These are phyloP conservation scores for Leptothorax acervorum DNA, from an alignment of 2,888 invertebrate genomes.

Conservation along the genomic window DNA sequence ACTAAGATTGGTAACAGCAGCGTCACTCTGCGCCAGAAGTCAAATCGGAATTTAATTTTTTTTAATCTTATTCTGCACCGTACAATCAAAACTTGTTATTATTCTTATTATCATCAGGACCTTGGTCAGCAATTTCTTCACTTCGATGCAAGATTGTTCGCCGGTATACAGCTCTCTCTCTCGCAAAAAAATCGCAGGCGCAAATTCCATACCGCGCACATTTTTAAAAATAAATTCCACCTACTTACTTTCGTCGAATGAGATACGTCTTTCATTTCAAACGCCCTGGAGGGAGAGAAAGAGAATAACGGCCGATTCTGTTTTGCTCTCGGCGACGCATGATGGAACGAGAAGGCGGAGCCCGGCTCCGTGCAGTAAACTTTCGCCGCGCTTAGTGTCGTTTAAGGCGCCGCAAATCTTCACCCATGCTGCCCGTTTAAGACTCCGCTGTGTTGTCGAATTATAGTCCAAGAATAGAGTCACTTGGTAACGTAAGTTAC, in stretches of 20 bases:
- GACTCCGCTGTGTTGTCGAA: conserved; percentile 35
- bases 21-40: background rate
- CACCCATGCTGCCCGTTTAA: conserved; percentile 41
- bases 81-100: background rate
- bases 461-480: conserved; percentile 44
- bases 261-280: conserved; percentile 69
- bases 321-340: background rate
- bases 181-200: too few relatives aligned
- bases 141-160: background rate
- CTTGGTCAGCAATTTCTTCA: background rate
- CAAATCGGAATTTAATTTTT: background rate
- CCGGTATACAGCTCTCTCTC: background rate
- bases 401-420: conserved; percentile 77
- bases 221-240: conserved; percentile 72
- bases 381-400: conserved; percentile 73
- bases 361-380: conserved; percentile 66
- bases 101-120: background rate
- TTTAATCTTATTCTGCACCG: background rate
- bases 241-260: conserved; percentile 48
- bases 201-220: conserved; percentile 47
- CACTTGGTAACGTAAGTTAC: conserved; percentile 26
- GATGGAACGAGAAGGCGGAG: conserved; percentile 40
- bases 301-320: conserved; percentile 19
- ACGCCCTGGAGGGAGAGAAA: background rate
- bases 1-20: background rate